Evolutionary conservation across 1,140 invertebrate species (phyloP), one percentile per base, ranked within the genome.

Genomic region (Drosophila truncata): DNA sequence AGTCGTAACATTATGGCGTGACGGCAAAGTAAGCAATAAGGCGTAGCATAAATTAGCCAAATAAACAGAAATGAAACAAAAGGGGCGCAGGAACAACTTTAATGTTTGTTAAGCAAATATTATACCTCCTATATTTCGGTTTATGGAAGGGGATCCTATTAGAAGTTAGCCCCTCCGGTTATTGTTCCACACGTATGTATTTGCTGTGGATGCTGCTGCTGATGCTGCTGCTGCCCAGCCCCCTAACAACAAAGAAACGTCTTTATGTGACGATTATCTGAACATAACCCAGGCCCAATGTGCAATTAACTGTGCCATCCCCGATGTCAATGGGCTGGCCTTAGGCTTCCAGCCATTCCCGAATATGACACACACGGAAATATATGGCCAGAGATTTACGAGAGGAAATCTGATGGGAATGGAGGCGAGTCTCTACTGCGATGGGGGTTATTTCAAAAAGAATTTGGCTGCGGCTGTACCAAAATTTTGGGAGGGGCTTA

Each of bases 211-310:
- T n/a, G 31, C 10, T 33, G 31, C 8, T 1, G 13, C 33, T 35
- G 11, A 1, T 50, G 60, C 35, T 41, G 55, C 55, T 57, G 10
- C 58, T 59, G 72, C 46, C 33, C 25, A 50, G n/a, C 31, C 54
- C 54, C 29, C 54, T 10, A 37, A 52, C 79, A 67, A 72, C 77
- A 81, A 88, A 85, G 81, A 90, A 90, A 90, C 62, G 67, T 85
- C 85, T 90, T 90, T 90, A 90, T 90, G 85, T 73, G 81, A 73
- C 75, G 85, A 90, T 90, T 90, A 90, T 90, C 85, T 77, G 70
- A 61, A 66, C 82, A 90, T 85, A 85, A 85, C 74, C 70, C 71
- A 52, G 58, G 62, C 25, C 62, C 71, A 81, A 85, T 81, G 84
- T 57, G 78, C 85, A 90, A 90, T 90, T 90, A 90, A 90, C 80